Evolutionary conservation across 30 jellyfish, hydroid and myxozoan genomes (phyloP).

Genomic region (Aurelia aurita): DNA sequence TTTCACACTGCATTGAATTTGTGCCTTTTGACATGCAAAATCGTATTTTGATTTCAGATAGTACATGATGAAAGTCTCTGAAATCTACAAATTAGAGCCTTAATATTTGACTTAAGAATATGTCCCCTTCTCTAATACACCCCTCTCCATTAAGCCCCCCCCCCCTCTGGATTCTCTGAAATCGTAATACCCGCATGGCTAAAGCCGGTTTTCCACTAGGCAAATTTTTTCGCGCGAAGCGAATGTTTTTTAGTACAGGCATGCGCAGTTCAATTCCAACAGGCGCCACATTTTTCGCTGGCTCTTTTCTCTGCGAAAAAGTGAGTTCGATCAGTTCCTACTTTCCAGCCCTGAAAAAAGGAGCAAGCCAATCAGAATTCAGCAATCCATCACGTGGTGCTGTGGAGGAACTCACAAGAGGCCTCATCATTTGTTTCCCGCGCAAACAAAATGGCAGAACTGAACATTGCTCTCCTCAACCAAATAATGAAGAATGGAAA

Average conservation of each 20-base stretch:
- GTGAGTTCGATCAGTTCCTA: constrained; percentile 18
- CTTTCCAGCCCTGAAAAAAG: constrained; percentile 19
- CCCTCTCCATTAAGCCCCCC: too few relatives aligned
- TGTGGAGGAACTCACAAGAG: not conserved
- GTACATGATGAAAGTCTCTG: too few relatives aligned
- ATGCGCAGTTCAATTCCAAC: not conserved
- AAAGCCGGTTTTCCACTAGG: too few relatives aligned
- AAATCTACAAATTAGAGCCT: too few relatives aligned
- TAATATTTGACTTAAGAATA: too few relatives aligned
- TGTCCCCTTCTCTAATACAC: too few relatives aligned
- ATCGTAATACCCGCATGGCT: too few relatives aligned
- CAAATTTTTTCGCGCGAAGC: constrained; percentile 65
- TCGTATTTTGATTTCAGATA: too few relatives aligned
- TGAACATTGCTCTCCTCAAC: constrained; percentile 20
- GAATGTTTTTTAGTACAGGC: constrained; percentile 15
- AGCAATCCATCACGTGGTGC: not conserved
- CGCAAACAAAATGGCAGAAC: not conserved
- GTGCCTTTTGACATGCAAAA: too few relatives aligned
- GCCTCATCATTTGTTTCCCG: not conserved
- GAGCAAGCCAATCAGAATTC: constrained; percentile 24
- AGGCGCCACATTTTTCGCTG: not conserved
- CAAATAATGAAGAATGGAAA: constrained; percentile 15
- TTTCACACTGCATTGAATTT: too few relatives aligned
- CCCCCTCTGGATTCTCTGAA: too few relatives aligned
- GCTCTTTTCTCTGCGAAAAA: constrained; percentile 10